phyloP scores from a whole-genome alignment of 2,888 invertebrate species.

The Pristionchus japonicus region DNA sequence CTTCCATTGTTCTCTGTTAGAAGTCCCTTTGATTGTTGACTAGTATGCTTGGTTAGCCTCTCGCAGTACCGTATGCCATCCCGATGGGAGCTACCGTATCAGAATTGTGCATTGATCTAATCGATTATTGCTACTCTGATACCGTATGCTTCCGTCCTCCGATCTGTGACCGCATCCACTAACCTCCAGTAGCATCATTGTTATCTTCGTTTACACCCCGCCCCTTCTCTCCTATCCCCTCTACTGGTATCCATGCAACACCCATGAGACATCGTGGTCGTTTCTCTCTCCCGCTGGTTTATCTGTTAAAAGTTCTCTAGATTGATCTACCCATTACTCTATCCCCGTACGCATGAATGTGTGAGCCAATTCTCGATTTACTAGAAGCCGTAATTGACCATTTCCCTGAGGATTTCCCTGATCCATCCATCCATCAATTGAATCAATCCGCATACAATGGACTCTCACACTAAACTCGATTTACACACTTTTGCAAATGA shows the following conservation, averaged over 20 bases:
- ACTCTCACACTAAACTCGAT: neutral
- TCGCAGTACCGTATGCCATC: neutral
- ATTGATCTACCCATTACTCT: conserved; percentile 23
- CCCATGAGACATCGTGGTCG: conserved; percentile 33
- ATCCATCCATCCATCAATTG: neutral
- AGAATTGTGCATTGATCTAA: neutral
- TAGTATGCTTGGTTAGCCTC: conserved; percentile 38
- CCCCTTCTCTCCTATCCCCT: neutral
- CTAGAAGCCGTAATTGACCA: neutral
- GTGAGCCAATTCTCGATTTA: conserved; percentile 14
- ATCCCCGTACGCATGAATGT: neutral
- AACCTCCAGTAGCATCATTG: conserved; percentile 33
- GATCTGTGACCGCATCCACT: neutral
- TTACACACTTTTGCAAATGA: conserved; percentile 25
- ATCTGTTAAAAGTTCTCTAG: neutral
- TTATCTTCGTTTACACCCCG: neutral
- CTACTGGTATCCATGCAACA: conserved; percentile 22
- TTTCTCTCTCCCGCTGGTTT: neutral
- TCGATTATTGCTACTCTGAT: too few relatives aligned
- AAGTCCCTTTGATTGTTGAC: conserved; percentile 35
- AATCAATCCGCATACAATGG: neutral
- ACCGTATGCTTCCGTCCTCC: neutral
- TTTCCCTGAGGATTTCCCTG: neutral
- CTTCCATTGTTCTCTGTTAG: conserved; percentile 32
- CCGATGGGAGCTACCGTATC: neutral